Evolutionary conservation across 2,888 invertebrate genomes (phyloP).

Genomic region (Brachyptera risi): DNA sequence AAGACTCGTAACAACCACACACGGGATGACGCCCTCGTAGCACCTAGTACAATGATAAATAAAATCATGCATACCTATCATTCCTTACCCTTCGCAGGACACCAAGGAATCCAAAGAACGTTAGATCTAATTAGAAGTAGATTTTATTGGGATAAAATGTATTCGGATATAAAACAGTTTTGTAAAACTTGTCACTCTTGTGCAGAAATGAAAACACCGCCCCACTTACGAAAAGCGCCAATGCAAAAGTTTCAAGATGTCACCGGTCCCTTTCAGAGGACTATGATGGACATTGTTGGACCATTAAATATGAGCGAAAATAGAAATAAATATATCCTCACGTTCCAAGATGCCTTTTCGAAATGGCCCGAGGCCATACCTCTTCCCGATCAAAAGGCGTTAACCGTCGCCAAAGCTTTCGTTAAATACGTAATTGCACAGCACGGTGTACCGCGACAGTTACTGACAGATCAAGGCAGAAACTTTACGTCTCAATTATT

Average conservation of each 20-base stretch:
- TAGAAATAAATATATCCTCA: slow-evolving; percentile 5
- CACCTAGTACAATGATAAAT: neutral
- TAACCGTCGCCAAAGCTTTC: slow-evolving; percentile 2
- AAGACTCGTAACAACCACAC: neutral
- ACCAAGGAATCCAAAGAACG: slow-evolving; percentile 4
- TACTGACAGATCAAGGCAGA: neutral
- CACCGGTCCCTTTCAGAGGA: neutral
- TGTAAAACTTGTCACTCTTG: slow-evolving; percentile 3
- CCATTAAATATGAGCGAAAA: neutral
- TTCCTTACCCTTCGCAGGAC: neutral
- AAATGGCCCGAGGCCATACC: neutral
- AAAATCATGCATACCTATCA: neutral
- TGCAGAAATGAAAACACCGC: neutral
- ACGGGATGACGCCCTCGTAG: neutral
- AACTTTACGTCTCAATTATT: neutral
- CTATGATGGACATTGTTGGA: slow-evolving; percentile 3
- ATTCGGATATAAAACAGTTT: neutral
- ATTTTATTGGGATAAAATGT: slow-evolving; percentile 18
- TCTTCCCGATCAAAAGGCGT: neutral
- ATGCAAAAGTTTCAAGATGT: neutral
- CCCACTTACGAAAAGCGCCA: neutral
- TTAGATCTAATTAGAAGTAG: neutral
- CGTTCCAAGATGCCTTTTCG: neutral
- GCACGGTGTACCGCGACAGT: neutral
- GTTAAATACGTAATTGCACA: neutral